These are phyloP conservation scores for Gortyna flavago DNA, from an alignment of 2,888 invertebrate genomes.

Conservation along the genomic window DNA sequence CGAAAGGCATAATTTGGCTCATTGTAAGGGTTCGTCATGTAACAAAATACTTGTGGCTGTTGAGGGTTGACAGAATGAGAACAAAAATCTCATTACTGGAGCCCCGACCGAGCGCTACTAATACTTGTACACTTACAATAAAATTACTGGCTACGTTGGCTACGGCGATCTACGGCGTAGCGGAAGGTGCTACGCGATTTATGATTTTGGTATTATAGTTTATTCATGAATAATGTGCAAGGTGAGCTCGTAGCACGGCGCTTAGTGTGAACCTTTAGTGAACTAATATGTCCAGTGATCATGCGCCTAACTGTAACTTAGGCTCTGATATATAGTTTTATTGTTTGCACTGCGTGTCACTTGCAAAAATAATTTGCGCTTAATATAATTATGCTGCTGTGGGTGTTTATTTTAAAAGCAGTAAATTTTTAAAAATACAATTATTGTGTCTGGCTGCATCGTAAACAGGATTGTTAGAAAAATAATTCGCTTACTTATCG, in stretches of 20 bases:
- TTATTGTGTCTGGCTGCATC: conserved; percentile 22
- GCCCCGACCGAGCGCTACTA: conserved; percentile 46
- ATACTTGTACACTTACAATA: conserved; percentile 56
- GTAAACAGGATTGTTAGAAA: conserved; percentile 14
- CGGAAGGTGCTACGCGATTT: conserved; percentile 52
- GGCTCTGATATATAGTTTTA: background rate
- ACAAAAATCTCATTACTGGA: conserved; percentile 61
- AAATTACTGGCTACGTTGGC: conserved; percentile 46
- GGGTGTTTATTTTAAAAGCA: conserved; percentile 7
- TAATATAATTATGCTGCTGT: background rate
- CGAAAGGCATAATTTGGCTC: conserved; percentile 60
- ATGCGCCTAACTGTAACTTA: background rate
- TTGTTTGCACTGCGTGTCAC: background rate
- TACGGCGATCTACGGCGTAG: conserved; percentile 41
- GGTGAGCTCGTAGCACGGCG: conserved; percentile 11
- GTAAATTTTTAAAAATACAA: background rate
- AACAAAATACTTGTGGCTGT: conserved; percentile 60
- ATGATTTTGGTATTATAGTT: conserved; percentile 43
- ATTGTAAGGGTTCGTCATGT: conserved; percentile 57
- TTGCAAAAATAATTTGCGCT: background rate
- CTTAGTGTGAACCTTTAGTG: conserved; percentile 2
- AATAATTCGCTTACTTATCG: conserved; percentile 32
- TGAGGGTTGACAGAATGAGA: conserved; percentile 62
- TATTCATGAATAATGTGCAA: conserved; percentile 28
- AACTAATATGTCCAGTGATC: conserved; percentile 14